Percentiles rank a stretch among this genome's conserved stretches.
phyloP scores from a whole-genome alignment of 2,797 vertebrate species.

The Botia almorhae region DNA sequence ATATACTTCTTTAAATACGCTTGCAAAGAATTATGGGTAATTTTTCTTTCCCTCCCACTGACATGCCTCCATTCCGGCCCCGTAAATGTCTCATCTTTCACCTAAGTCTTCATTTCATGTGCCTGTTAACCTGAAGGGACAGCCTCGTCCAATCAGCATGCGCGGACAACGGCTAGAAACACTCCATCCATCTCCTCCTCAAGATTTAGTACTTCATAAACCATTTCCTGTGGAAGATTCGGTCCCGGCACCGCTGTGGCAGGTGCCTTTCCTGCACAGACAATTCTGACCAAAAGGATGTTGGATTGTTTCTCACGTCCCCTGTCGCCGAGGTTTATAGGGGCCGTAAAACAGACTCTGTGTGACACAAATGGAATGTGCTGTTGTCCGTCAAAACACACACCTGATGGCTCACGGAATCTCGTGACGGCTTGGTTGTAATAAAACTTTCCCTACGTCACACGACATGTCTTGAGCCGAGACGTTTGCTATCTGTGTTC shows the following conservation, averaged over 20 bases:
- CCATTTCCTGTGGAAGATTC: constrained; percentile 64
- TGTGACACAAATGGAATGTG: constrained; percentile 62
- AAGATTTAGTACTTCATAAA: constrained; percentile 67
- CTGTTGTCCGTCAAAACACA: constrained; percentile 56
- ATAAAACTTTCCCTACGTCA: constrained; percentile 20
- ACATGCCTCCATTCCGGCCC: constrained; percentile 12
- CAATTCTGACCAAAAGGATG: constrained; percentile 48
- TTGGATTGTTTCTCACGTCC: constrained; percentile 51
- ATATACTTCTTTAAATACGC: constrained; percentile 19
- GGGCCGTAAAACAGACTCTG: constrained; percentile 60
- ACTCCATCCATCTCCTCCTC: constrained; percentile 44
- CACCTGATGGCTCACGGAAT: constrained; percentile 48
- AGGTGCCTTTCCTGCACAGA: constrained; percentile 50
- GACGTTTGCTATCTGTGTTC: constrained; percentile 16
- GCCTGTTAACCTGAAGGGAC: constrained; percentile 51
- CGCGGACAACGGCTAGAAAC: constrained; percentile 42
- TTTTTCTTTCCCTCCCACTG: constrained; percentile 4
- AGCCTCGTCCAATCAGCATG: constrained; percentile 52
- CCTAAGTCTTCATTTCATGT: constrained; percentile 54
- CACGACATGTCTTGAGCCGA: not conserved
- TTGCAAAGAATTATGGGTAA: constrained; percentile 28
- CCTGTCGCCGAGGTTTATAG: constrained; percentile 62
- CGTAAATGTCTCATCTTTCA: constrained; percentile 40
- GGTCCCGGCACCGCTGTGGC: constrained; percentile 54
- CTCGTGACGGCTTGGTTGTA: constrained; percentile 29